These are phyloP conservation scores for Yoshiicerus persimilis DNA, from an alignment of 1,140 invertebrate genomes.

Conservation along the genomic window DNA sequence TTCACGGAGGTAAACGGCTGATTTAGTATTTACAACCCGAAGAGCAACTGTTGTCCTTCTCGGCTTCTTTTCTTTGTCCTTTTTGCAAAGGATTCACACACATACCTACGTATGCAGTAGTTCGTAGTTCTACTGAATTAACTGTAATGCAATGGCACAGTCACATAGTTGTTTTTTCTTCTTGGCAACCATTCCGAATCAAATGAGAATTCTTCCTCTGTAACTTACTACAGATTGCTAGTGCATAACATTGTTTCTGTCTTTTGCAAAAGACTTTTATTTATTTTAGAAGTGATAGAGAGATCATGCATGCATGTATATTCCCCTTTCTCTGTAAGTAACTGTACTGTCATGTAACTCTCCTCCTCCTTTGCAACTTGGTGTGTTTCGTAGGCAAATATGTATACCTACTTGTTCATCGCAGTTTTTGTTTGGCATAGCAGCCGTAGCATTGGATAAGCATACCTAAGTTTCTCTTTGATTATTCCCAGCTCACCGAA, in stretches of 20 bases:
- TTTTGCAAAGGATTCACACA: not conserved
- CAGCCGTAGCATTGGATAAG: too few relatives aligned
- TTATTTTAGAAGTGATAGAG: not conserved
- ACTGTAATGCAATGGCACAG: too few relatives aligned
- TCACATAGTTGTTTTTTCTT: not conserved
- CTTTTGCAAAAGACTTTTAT: not conserved
- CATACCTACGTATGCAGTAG: not conserved
- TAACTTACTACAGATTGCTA: not conserved
- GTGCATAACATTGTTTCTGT: not conserved
- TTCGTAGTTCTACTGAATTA: too few relatives aligned
- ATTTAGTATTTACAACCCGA: not conserved
- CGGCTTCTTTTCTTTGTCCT: not conserved
- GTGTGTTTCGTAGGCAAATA: not conserved
- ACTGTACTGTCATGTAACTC: not conserved
- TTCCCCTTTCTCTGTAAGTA: not conserved
- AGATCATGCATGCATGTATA: not conserved
- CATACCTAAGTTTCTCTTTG: conserved; percentile 1
- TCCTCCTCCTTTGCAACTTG: not conserved
- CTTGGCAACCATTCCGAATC: not conserved
- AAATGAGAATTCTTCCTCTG: not conserved
- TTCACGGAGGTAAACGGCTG: not conserved
- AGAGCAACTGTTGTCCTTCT: not conserved
- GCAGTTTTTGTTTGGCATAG: not conserved
- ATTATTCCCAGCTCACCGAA: not conserved
- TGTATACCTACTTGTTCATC: not conserved